Base-by-base conservation (phyloP, 1,140 invertebrate species). In the Drosophila grimshawi region DNA sequence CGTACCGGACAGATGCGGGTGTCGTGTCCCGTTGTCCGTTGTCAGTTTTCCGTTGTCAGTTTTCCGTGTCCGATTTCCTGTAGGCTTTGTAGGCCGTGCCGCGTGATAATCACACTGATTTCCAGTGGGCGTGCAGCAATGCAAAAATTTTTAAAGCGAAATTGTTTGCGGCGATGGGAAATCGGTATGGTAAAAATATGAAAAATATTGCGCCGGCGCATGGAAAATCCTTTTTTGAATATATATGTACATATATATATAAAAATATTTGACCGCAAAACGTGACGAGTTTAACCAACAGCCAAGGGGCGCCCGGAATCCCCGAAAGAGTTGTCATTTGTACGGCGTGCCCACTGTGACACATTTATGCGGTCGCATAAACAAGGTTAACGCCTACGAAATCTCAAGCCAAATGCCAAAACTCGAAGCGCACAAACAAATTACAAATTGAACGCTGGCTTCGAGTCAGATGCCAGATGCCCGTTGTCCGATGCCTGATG, bases 331-430 rank as follows among this genome's bases (percentile, higher is more conserved):
- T 91, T 89, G 66, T 35, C 51, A 19, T 19, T 19, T 63, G 43
- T 46, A 46, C 66, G 78, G 60, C 64, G 64, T 77, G 52, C 60
- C 51, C 80, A 71, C 62, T 81, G 73, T 71, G 81, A 83, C 81
- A 79, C 73, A 82, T 85, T 89, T 85, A 83, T 80, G 76, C 64
- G 77, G 71, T 77, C 75, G 69, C 80, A 82, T 86, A 80, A 86
- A 86, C 80, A 80, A 56, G 65, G 90, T 86, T 72, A 53, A 86
- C 90, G 89, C 90, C 90, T 82, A 69, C 90, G 69, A 57, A 66
- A 68, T 62, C 35, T 45, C 27, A 45, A 43, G 19, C 29, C 35
- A 60, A 8, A 64, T 3, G 46, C 51, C 30, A 30, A 53, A 5
- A 51, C 11, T 11, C 41, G 74, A 57, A 46, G 53, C 61, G 43